These are phyloP conservation scores for Pedetes capensis DNA, from an alignment of 2,113 vertebrate genomes.

Conservation along the genomic window DNA sequence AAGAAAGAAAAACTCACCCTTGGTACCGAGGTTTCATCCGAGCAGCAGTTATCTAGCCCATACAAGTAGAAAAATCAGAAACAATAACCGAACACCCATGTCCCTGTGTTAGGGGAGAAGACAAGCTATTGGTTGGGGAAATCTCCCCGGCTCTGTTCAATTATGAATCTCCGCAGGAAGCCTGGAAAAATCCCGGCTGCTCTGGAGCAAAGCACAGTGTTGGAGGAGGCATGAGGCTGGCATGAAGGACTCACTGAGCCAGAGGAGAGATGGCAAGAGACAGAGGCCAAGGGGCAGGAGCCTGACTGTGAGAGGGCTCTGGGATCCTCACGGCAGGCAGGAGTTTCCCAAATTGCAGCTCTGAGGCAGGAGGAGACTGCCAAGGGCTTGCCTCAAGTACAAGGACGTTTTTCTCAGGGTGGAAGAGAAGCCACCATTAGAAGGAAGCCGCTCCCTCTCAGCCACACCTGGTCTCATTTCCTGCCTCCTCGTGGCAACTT, in stretches of 20 bases:
- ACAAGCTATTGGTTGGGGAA: constrained; percentile 41
- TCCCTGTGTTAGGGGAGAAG: not conserved
- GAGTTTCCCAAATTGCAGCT: not conserved
- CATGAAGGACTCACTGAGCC: not conserved
- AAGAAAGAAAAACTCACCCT: not conserved
- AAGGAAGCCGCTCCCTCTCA: not conserved
- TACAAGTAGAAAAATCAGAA: not conserved
- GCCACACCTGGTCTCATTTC: not conserved
- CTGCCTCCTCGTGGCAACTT: not conserved
- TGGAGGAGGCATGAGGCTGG: not conserved
- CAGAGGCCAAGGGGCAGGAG: no score
- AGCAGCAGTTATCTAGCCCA: not conserved
- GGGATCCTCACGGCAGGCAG: not conserved
- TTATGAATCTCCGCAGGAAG: constrained; percentile 71
- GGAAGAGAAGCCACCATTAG: not conserved
- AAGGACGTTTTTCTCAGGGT: not conserved
- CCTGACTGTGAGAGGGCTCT: not conserved
- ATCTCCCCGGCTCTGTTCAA: constrained; percentile 49
- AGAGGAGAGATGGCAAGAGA: not conserved
- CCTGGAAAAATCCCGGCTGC: constrained; percentile 37
- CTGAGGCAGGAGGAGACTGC: not conserved
- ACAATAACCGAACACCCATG: not conserved
- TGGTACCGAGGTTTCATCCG: not conserved
- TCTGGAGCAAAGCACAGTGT: not conserved
- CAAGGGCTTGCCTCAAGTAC: not conserved